Conservation (phyloP, 1,140 invertebrate genomes). For the Pomacea maculata region DNA sequence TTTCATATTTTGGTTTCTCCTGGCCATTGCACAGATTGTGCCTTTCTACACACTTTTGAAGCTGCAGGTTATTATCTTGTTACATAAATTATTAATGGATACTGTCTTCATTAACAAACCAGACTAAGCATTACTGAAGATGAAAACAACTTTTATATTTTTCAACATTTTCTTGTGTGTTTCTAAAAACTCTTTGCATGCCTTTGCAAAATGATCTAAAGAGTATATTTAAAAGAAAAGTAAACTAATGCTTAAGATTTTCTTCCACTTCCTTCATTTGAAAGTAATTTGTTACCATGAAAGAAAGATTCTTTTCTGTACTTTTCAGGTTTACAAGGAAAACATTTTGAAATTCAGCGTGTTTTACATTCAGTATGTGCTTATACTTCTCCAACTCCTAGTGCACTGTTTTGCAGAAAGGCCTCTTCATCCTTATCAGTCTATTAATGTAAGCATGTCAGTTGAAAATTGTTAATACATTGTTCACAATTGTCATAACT, state of each 20-base stretch:
- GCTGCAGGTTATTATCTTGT: constrained; percentile 32
- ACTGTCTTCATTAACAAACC: background rate
- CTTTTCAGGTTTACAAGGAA: constrained; percentile 35
- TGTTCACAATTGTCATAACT: background rate
- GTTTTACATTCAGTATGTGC: constrained; percentile 38
- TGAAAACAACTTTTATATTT: background rate
- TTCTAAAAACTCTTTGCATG: background rate
- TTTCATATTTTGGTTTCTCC: constrained; percentile 87
- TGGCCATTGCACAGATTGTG: constrained; percentile 76
- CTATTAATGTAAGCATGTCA: background rate
- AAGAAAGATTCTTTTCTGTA: background rate
- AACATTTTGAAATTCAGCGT: constrained; percentile 29
- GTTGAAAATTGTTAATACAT: too few relatives aligned
- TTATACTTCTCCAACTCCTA: constrained; percentile 31
- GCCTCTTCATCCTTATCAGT: background rate
- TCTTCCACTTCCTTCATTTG: background rate
- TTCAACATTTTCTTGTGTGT: background rate
- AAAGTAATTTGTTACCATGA: background rate
- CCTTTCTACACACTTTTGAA: constrained; percentile 47
- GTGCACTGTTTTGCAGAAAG: constrained; percentile 42
- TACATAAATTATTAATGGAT: background rate
- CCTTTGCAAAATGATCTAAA: too few relatives aligned
- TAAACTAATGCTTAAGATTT: background rate
- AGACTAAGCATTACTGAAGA: background rate
- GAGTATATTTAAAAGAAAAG: background rate